phyloP scores from a whole-genome alignment of 2,113 vertebrate species.

The Hippopotamus amphibius region DNA sequence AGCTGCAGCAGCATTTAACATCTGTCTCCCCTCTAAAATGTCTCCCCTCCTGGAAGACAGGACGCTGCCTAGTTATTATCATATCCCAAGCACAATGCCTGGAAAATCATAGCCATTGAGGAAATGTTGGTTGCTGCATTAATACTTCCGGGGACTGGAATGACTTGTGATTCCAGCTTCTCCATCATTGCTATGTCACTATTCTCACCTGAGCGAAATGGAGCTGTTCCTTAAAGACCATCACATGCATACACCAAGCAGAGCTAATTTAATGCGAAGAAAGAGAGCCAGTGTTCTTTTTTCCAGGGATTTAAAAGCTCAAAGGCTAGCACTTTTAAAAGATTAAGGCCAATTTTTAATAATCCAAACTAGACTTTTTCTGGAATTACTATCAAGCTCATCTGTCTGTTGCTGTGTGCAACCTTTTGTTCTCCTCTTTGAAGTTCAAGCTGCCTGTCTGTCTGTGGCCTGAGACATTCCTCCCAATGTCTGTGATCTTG shows the following conservation, averaged over 20 bases:
- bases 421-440: background rate
- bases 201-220: background rate
- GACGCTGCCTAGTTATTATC: background rate
- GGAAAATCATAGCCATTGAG: background rate
- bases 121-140: background rate
- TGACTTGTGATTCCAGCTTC: background rate
- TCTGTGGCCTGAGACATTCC: background rate
- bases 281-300: background rate
- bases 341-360: constrained; percentile 30
- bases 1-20: background rate
- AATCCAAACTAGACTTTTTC: background rate
- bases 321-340: constrained; percentile 42
- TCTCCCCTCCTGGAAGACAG: background rate
- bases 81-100: background rate
- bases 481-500: constrained; percentile 11
- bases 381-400: background rate
- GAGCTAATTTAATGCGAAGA: background rate
- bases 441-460: background rate
- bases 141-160: background rate
- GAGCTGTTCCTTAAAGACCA: background rate
- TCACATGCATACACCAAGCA: background rate
- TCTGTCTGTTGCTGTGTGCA: background rate
- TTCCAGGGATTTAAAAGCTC: background rate
- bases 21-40: background rate
- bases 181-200: background rate